A percentile compares a stretch with the other conserved stretches of the same genome.
phyloP scores from a whole-genome alignment of 2,797 vertebrate species.

The Eutrigla gurnardus region DNA sequence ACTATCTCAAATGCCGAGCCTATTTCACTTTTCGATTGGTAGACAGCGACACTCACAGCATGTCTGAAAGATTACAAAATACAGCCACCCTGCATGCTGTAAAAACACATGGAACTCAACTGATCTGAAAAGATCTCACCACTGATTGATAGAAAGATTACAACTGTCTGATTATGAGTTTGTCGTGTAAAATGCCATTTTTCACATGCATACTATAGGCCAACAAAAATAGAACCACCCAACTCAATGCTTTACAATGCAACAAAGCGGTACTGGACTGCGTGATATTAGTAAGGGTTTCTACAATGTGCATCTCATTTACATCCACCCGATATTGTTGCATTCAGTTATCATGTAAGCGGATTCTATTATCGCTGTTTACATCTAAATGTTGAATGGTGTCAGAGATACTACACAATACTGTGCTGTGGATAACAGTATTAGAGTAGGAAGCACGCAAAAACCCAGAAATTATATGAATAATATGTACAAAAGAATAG shows the following conservation, averaged over 20 bases:
- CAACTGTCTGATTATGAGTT: background rate
- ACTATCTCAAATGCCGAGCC: background rate
- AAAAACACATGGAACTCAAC: background rate
- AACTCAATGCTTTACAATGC: background rate
- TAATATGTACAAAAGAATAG: too few species aligned
- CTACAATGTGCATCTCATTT: background rate
- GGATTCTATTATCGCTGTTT: background rate
- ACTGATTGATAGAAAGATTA: too few species aligned
- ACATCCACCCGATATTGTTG: background rate
- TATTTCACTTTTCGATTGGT: slow-evolving; percentile 9
- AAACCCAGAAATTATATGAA: too few species aligned
- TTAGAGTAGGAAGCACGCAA: background rate
- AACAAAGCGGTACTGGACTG: background rate
- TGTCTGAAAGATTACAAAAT: background rate
- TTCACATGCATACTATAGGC: background rate
- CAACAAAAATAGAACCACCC: background rate
- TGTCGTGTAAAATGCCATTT: too few species aligned
- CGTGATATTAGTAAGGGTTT: background rate
- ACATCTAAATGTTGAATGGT: background rate
- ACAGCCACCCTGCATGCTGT: background rate
- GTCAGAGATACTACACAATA: background rate
- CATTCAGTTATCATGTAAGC: background rate
- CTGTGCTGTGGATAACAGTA: background rate
- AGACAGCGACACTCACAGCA: slow-evolving; percentile 44
- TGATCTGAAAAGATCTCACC: background rate